phyloP scores from a whole-genome alignment of 2,888 invertebrate species.

The Heliconius hortense region DNA sequence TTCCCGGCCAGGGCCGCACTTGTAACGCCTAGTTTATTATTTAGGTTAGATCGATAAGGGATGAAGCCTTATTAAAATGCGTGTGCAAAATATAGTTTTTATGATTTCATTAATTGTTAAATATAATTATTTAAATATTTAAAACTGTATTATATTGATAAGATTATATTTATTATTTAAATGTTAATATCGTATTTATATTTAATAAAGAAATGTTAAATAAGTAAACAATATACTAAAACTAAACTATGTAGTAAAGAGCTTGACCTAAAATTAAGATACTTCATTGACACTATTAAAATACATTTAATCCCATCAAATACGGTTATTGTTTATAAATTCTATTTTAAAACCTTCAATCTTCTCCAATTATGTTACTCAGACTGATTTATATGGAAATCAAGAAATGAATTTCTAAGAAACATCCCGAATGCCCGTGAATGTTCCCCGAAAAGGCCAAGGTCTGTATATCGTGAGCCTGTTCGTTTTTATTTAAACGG shows the following conservation, averaged over 20 bases:
- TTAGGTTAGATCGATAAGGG: constrained; percentile 29
- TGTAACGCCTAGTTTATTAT: constrained; percentile 16
- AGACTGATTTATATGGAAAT: constrained; percentile 38
- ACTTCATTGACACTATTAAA: background rate
- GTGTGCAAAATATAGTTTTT: background rate
- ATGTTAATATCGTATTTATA: no score
- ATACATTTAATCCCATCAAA: background rate
- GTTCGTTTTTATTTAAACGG: constrained; percentile 36
- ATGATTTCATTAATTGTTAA: background rate
- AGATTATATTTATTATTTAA: no score
- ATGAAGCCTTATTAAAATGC: background rate
- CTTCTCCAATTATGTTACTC: constrained; percentile 17
- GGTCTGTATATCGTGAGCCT: constrained; percentile 32
- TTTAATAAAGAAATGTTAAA: background rate
- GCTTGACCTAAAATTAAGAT: background rate
- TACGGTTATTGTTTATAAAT: background rate
- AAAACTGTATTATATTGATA: no score
- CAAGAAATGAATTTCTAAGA: constrained; percentile 40
- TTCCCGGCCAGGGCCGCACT: constrained; percentile 64
- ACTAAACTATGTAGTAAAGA: background rate
- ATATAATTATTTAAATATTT: no score
- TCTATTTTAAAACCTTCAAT: constrained; percentile 17
- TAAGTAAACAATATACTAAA: background rate
- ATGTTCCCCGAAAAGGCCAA: constrained; percentile 41
- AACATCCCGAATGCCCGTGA: constrained; percentile 38